These are phyloP conservation scores for Thamnophis elegans DNA, from an alignment of 2,797 vertebrate genomes.

Conservation along the genomic window DNA sequence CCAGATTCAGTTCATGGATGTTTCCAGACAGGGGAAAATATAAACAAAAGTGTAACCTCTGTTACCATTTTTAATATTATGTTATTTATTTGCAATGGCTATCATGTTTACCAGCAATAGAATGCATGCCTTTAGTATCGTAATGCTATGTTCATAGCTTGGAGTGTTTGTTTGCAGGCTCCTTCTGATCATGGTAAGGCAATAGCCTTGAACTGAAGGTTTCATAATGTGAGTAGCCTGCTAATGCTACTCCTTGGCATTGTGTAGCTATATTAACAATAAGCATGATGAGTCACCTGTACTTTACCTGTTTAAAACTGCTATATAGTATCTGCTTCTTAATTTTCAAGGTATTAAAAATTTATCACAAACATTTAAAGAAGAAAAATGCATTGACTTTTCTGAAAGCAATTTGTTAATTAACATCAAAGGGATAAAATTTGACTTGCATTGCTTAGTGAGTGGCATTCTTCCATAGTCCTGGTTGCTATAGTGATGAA, in stretches of 20 bases:
- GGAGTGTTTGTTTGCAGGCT: neutral
- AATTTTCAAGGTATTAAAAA: slow-evolving; percentile 68
- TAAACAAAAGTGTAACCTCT: neutral
- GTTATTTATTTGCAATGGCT: neutral
- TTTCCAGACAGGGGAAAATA: neutral
- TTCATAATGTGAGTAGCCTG: slow-evolving; percentile 9
- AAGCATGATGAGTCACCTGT: neutral
- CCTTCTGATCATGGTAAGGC: neutral
- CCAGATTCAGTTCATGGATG: neutral
- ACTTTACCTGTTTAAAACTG: slow-evolving; percentile 37
- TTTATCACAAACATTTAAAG: slow-evolving; percentile 75
- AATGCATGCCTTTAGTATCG: neutral
- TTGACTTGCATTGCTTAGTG: slow-evolving; percentile 77
- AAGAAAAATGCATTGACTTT: slow-evolving; percentile 74
- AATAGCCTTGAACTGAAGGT: neutral
- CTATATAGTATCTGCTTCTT: slow-evolving; percentile 41
- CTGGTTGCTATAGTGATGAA: slow-evolving; percentile 79
- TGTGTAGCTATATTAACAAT: neutral
- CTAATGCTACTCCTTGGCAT: slow-evolving; percentile 2
- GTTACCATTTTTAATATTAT: neutral
- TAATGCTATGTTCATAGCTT: neutral
- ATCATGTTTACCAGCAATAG: neutral
- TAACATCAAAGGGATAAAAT: slow-evolving; percentile 81
- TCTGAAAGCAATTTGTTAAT: slow-evolving; percentile 80
- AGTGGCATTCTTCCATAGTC: slow-evolving; percentile 80